A percentile compares a stretch with the other conserved stretches of the same genome.
phyloP scores from a whole-genome alignment of 2,113 vertebrate genomes.

The Hyperoodon ampullatus region DNA sequence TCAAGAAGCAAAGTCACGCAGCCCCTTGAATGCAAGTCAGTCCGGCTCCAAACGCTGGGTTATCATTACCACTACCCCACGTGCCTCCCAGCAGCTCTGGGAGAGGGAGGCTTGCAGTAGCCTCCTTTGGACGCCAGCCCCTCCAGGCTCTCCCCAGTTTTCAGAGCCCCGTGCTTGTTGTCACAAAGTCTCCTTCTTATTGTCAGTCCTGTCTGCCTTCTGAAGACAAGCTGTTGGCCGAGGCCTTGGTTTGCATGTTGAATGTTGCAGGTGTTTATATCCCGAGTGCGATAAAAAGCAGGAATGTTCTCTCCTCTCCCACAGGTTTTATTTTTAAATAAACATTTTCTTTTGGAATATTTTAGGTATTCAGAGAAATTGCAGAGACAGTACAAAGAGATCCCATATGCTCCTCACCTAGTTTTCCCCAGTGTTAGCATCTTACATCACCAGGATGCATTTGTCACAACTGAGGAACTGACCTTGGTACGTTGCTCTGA shows the following conservation, averaged over 20 bases:
- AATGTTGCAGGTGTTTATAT: not conserved
- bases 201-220: not conserved
- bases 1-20: not conserved
- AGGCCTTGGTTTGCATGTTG: not conserved
- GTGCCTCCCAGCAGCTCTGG: not conserved
- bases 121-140: not conserved
- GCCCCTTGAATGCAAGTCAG: not conserved
- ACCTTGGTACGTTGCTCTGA: not conserved
- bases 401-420: not conserved
- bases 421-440: not conserved
- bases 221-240: not conserved
- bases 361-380: not conserved
- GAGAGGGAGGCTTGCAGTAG: not conserved
- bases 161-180: not conserved
- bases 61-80: not conserved
- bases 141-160: not conserved
- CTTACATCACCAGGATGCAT: too few relatives aligned
- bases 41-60: not conserved
- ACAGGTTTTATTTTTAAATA: not conserved
- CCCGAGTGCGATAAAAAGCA: not conserved
- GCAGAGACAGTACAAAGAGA: not conserved
- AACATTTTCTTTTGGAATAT: not conserved
- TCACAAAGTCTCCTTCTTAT: not conserved
- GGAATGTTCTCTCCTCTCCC: accelerated
- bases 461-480: not conserved